Evolutionary conservation across 2,888 invertebrate species (phyloP).

Genomic region (Ellobium chinense): DNA sequence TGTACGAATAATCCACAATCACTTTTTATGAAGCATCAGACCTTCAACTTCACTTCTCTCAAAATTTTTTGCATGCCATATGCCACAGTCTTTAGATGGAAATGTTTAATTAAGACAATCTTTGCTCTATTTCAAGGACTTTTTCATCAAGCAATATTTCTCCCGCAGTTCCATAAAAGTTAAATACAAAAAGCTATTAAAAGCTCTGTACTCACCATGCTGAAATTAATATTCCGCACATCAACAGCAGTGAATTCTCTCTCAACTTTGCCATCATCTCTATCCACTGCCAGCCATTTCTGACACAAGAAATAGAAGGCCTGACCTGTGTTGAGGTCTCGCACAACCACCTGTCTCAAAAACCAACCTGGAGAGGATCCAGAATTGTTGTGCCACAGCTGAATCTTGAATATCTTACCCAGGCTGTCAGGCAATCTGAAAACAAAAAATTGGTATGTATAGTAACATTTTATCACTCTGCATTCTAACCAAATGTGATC

Average conservation of each 20-base stretch:
- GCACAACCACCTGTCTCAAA: constrained; percentile 76
- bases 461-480: no score
- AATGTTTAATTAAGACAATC: no score
- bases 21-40: no score
- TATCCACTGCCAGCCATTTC: constrained; percentile 79
- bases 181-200: no score
- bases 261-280: constrained; percentile 79
- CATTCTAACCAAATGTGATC: no score
- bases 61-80: no score
- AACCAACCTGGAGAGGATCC: constrained; percentile 78
- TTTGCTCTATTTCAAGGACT: no score
- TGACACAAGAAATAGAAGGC: constrained; percentile 77
- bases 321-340: constrained; percentile 74
- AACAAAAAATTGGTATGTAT: neutral
- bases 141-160: no score
- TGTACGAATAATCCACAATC: no score
- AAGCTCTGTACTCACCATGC: constrained; percentile 28
- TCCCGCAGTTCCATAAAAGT: no score
- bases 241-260: constrained; percentile 76
- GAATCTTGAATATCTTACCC: constrained; percentile 77
- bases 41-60: no score
- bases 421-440: constrained; percentile 75
- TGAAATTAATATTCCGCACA: constrained; percentile 56
- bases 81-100: no score
- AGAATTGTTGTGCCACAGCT: constrained; percentile 79